These are phyloP conservation scores for Sminthurinus signatus DNA, from an alignment of 1,140 invertebrate genomes.

Conservation along the genomic window DNA sequence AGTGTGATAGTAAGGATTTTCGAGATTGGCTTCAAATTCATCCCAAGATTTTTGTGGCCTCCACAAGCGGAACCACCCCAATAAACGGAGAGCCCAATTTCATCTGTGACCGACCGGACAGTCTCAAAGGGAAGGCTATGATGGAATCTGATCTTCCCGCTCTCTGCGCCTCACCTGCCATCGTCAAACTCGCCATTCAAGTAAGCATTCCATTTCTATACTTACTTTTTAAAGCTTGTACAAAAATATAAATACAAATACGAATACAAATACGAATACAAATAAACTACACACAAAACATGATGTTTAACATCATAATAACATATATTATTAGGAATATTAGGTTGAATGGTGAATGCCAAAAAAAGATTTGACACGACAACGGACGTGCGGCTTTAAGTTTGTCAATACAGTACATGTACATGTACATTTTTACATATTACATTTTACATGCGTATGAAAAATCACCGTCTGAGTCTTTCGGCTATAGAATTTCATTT, in stretches of 20 bases:
- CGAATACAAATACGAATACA: neutral
- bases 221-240: neutral
- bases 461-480: no score
- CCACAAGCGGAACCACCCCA: conserved; percentile 9
- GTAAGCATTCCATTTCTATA: conserved; percentile 21
- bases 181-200: conserved; percentile 40
- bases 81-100: conserved; percentile 26
- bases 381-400: no score
- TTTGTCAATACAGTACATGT: no score
- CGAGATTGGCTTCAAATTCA: conserved; percentile 41
- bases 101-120: conserved; percentile 37
- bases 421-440: no score
- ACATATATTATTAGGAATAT: no score
- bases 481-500: no score
- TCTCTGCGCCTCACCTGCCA: conserved; percentile 37
- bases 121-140: conserved; percentile 31
- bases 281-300: neutral
- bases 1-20: conserved; percentile 39
- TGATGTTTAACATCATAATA: no score
- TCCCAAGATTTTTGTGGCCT: conserved; percentile 36
- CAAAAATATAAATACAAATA: neutral
- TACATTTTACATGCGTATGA: no score
- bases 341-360: no score
- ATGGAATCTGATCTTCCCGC: conserved; percentile 36
- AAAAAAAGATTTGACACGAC: no score